A percentile compares a stretch with the other conserved stretches of the same genome.
phyloP scores from a whole-genome alignment of 1,140 invertebrate species.

The Tetranychus urticae region DNA sequence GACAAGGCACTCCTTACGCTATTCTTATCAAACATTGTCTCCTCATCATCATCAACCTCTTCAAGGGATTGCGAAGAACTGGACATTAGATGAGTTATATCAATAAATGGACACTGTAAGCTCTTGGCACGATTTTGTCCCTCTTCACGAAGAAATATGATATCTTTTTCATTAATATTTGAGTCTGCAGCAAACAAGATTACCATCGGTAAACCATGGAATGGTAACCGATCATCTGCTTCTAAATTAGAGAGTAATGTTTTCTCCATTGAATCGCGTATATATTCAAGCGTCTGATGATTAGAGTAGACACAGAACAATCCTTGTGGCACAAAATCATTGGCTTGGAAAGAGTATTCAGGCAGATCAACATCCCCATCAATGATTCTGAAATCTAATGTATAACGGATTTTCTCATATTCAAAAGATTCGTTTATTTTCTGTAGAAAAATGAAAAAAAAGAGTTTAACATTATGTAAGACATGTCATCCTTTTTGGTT shows the following conservation, averaged over 20 bases:
- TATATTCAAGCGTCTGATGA: slow-evolving; percentile 68
- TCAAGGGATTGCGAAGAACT: slow-evolving; percentile 27
- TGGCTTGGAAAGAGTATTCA: slow-evolving; percentile 33
- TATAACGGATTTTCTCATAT: slow-evolving; percentile 55
- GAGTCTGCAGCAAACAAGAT: slow-evolving; percentile 68
- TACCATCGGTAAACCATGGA: slow-evolving; percentile 65
- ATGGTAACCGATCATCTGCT: slow-evolving; percentile 48
- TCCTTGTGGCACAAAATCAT: slow-evolving; percentile 46
- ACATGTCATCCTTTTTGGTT: neutral
- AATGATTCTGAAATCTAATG: slow-evolving; percentile 56
- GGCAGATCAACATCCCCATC: slow-evolving; percentile 56
- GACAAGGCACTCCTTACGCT: slow-evolving; percentile 45
- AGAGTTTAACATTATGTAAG: neutral
- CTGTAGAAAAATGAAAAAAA: neutral
- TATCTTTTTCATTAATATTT: slow-evolving; percentile 52
- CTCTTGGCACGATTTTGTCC: slow-evolving; percentile 69
- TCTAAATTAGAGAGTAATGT: slow-evolving; percentile 70
- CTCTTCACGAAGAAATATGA: slow-evolving; percentile 54
- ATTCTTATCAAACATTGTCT: slow-evolving; percentile 1
- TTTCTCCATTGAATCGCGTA: slow-evolving; percentile 69
- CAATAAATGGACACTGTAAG: slow-evolving; percentile 64
- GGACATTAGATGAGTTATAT: slow-evolving; percentile 24
- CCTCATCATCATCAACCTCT: slow-evolving; percentile 14
- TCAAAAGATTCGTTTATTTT: slow-evolving; percentile 29
- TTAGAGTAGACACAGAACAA: slow-evolving; percentile 57